Evolutionary conservation across 2,113 vertebrate species (phyloP).

Genomic region (human): DNA sequence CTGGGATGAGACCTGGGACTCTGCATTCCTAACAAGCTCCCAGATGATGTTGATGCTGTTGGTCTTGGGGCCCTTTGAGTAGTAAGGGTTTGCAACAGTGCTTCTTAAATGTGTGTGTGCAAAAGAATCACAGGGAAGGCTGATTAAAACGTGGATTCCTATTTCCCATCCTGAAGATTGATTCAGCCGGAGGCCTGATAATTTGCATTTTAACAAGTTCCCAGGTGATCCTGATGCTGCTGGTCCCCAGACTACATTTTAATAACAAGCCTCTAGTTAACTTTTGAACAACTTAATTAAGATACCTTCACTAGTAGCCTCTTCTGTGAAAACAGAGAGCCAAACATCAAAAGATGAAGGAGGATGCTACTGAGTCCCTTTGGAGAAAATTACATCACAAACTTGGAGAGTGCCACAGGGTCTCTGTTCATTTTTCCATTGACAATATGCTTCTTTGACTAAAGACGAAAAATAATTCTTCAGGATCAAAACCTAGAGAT

Average conservation of each 20-base stretch:
- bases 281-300: background rate
- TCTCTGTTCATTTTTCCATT: background rate
- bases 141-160: background rate
- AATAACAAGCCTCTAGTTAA: background rate
- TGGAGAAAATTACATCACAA: background rate
- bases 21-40: background rate
- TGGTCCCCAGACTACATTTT: no score
- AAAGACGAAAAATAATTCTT: background rate
- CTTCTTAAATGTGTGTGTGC: background rate
- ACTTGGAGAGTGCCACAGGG: background rate
- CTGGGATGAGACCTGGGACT: background rate
- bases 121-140: background rate
- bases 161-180: background rate
- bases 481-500: background rate
- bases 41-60: background rate
- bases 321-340: background rate
- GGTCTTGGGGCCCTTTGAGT: background rate
- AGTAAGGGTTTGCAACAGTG: background rate
- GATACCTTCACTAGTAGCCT: background rate
- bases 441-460: background rate
- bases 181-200: background rate
- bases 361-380: background rate
- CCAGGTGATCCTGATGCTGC: background rate
- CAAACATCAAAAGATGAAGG: background rate
- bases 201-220: background rate